Evolutionary conservation across 2,797 vertebrate species (phyloP), one percentile per base, ranked within the genome.

Genomic region (Parauchenoglanis ngamensis): DNA sequence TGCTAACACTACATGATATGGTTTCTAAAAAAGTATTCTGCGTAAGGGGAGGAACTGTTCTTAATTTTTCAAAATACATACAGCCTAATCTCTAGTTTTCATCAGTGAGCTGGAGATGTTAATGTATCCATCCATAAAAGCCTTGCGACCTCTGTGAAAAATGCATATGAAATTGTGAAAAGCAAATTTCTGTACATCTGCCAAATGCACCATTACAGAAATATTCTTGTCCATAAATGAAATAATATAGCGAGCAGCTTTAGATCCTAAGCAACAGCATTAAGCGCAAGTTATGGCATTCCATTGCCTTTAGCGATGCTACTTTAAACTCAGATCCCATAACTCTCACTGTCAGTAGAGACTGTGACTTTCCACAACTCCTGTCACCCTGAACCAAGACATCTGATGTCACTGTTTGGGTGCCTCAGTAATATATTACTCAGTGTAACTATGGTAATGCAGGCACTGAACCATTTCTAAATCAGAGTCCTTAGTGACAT

Each of bases 121-220:
- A 88, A 87, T 87, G 83, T 80, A 85, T 46, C 57, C 70, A 86
- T 77, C 57, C 76, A 68, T 57, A 35, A 65, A 85, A 81, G 56
- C 73, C 65, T 54, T 85, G 68, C 79, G 81, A 70, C 83, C 83
- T 88, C 83, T 84, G 76, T 89, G 87, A 90, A 84, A 76, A 87
- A 85, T 84, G 56, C 75, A 80, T 84, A 79, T 73, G 83, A 57
- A 88, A 84, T 87, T 84, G 87, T 59, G 72, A 89, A 87, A 86
- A 89, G 79, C 54, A 77, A 83, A 88, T 84, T 85, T 85, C 86
- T 82, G 87, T 86, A 49, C 78, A 87, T 87, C 85, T 89, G 88
- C 88, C 88, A 89, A 89, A 87, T 67, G 35, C 21, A 78, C 87
- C 90, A 89, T 89, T 87, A 88, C 85, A 81, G 83, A 91, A 90